phyloP scores from a whole-genome alignment of 2,888 invertebrate genomes.

The Nymphalis c-album region DNA sequence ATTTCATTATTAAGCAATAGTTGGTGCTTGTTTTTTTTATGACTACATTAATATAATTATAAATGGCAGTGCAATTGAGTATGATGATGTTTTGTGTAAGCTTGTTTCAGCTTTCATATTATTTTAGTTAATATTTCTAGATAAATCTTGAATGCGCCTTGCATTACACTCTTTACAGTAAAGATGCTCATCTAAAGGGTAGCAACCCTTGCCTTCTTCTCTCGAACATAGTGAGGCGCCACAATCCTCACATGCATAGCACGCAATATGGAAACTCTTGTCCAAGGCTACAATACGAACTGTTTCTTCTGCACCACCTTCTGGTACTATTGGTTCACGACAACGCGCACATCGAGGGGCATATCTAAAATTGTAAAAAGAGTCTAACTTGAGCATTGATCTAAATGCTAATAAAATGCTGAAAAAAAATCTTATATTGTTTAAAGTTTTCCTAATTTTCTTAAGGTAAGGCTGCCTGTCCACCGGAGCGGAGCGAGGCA shows the following conservation, averaged over 20 bases:
- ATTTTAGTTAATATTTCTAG: slow-evolving; percentile 79
- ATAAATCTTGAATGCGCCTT: slow-evolving; percentile 93
- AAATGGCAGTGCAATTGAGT: slow-evolving; percentile 23
- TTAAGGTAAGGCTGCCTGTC: too few species aligned
- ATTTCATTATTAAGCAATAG: slow-evolving; percentile 1
- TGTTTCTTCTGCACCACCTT: slow-evolving; percentile 96
- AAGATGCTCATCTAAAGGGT: slow-evolving; percentile 97
- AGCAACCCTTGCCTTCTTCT: slow-evolving; percentile 97
- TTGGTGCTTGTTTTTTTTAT: not conserved
- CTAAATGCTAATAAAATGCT: too few species aligned
- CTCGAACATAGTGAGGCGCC: slow-evolving; percentile 93
- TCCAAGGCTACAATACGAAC: slow-evolving; percentile 98
- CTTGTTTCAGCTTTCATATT: not conserved
- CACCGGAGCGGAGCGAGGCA: slow-evolving; percentile 1
- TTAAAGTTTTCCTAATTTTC: too few species aligned
- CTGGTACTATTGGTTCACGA: slow-evolving; percentile 97
- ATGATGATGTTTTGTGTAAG: too few species aligned
- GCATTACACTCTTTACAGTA: slow-evolving; percentile 98
- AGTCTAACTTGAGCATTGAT: not conserved
- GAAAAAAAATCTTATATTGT: too few species aligned
- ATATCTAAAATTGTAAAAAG: slow-evolving; percentile 76
- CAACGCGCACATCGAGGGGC: slow-evolving; percentile 99
- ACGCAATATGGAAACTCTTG: slow-evolving; percentile 96
- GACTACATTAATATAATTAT: slow-evolving; percentile 10
- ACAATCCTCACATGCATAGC: slow-evolving; percentile 98